Percentiles rank a stretch among this genome's conserved stretches.
Conservation (phyloP, 2,113 vertebrate genomes). For the Bos javanicus region DNA sequence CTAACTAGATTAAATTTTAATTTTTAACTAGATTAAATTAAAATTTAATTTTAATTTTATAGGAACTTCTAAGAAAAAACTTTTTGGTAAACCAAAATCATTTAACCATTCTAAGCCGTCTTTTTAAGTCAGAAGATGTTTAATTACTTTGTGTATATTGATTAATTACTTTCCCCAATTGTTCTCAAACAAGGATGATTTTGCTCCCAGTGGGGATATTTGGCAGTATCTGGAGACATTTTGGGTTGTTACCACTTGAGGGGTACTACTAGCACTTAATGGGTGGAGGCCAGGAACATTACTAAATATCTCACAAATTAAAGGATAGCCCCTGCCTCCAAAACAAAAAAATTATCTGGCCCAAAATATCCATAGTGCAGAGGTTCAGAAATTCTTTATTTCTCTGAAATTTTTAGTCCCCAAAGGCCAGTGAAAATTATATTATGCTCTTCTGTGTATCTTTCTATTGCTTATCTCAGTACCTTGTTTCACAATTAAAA, state of each 20-base stretch:
- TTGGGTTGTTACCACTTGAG: background rate
- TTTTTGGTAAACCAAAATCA: background rate
- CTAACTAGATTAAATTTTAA: background rate
- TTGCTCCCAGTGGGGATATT: background rate
- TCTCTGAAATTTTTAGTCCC: background rate
- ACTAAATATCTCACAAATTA: background rate
- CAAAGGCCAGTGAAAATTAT: background rate
- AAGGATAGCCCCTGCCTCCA: rapidly evolving
- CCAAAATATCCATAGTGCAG: background rate
- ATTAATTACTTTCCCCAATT: background rate
- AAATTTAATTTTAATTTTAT: constrained; percentile 5
- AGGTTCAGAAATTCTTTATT: background rate
- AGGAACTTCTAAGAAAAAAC: background rate
- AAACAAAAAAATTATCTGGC: background rate
- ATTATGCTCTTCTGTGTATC: background rate
- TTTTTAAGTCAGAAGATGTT: background rate
- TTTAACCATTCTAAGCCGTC: background rate
- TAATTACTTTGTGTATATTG: background rate
- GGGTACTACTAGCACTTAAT: background rate
- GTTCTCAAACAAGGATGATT: background rate
- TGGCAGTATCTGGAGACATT: background rate
- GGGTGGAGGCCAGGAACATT: background rate
- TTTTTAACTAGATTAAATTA: background rate
- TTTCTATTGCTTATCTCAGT: background rate
- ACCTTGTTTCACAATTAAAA: background rate